Base-by-base conservation (phyloP, 2,797 vertebrate species). In the Neosilurus hyrtlii region DNA sequence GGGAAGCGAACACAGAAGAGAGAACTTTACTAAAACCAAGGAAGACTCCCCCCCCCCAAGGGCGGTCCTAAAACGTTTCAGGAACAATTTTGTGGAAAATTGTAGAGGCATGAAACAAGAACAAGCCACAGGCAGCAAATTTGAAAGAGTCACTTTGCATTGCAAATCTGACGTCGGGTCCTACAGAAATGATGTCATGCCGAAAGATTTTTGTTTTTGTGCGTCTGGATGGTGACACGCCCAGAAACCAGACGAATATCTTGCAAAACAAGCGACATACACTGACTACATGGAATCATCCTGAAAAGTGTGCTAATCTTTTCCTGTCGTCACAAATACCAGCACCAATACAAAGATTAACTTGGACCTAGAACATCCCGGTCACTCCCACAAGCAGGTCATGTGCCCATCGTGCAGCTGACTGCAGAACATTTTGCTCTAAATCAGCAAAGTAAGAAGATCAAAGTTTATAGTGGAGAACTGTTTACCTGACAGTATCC, bases 401-500 rank as follows among this genome's bases (percentile, higher is more conserved):
- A 84, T 26, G 71, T 71, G 63, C 51, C 35, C 24, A 22, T 22
- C 56, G 18, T 76, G 63, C 65, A 81, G 72, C 52, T 49, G 20
- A 49, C 61, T 11, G 70, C 37, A n/a, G 61, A n/a, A 76, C 8
- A 68, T 76, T 81, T 76, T 37, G n/a, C 43, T n/a, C 63, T 22
- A 10, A 16, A 76, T 78, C 84, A 85, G 80, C 83, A 72, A 71
- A 66, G 0, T 24, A 10, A 49, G 65, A 37, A 65, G 59, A 65
- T 65, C 74, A 79, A 73, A 66, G 68, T 82, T 51, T 59, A 80
- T 20, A 6, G 20, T 20, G 51, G 20, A 57, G 16, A 65, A 14
- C 24, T 3, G 2, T 22, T 24, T 91, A 97, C 98, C 97, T 99
- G 98, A 87, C 98, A 99, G 86, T 99, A 99, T 0, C 98, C 98